Conservation (phyloP, 1,140 invertebrate species). For the Formica selysi region DNA sequence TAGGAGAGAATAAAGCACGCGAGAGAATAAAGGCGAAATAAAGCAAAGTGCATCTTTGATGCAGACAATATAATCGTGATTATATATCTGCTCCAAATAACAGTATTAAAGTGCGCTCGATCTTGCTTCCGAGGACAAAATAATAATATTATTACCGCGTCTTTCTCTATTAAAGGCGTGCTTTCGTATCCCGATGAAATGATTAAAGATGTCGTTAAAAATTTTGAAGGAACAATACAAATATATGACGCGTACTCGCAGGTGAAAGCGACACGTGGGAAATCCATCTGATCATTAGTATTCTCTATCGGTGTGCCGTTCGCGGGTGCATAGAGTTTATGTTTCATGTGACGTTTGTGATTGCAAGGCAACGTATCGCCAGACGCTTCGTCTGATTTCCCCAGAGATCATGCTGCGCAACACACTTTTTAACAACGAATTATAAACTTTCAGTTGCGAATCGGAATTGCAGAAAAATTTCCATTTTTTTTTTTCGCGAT, state of each 20-base stretch:
- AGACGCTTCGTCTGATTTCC: constrained; percentile 68
- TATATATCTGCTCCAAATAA: not conserved
- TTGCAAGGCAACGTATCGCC: constrained; percentile 60
- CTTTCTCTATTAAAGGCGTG: not conserved
- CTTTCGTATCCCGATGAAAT: not conserved
- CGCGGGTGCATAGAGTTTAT: constrained; percentile 70
- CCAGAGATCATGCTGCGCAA: constrained; percentile 26
- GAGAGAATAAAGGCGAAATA: not conserved
- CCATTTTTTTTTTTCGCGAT: constrained; percentile 9
- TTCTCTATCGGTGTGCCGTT: constrained; percentile 69
- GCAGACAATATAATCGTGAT: not conserved
- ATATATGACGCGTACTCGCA: not conserved
- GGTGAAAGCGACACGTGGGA: constrained; percentile 45
- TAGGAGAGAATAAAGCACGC: not conserved
- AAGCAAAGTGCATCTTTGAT: not conserved
- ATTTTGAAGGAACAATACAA: constrained; percentile 4
- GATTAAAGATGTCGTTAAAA: constrained; percentile 22
- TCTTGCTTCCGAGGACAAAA: not conserved
- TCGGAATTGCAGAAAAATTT: constrained; percentile 18
- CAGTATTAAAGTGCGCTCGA: not conserved
- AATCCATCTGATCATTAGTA: constrained; percentile 70
- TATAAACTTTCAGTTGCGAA: constrained; percentile 60
- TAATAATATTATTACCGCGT: not conserved
- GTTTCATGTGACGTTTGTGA: constrained; percentile 67
- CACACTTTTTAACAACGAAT: constrained; percentile 68